phyloP scores from a whole-genome alignment of 2,888 invertebrate species.

The Hemistola chrysoprasaria region DNA sequence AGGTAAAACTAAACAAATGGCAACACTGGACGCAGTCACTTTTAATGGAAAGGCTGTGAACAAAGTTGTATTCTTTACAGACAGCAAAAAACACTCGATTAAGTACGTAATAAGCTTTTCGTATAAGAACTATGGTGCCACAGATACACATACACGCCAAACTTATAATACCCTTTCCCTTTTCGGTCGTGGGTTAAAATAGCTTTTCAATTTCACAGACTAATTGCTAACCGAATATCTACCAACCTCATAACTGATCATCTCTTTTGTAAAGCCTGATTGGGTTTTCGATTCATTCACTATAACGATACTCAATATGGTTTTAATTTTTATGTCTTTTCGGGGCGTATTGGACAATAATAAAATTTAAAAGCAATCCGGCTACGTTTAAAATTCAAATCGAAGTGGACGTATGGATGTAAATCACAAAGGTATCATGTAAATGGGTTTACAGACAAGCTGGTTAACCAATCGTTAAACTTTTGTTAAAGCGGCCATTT shows the following conservation, averaged over 20 bases:
- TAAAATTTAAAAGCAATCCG: conserved; percentile 50
- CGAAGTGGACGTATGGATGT: conserved; percentile 36
- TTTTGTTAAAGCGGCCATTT: conserved; percentile 2
- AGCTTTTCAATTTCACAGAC: too few relatives aligned
- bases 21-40: neutral
- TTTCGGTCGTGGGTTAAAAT: too few relatives aligned
- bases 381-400: conserved; percentile 40
- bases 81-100: neutral
- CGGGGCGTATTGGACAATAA: conserved; percentile 23
- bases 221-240: too few relatives aligned
- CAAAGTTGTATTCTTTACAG: too few relatives aligned
- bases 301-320: conserved; percentile 12
- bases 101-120: too few relatives aligned
- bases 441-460: conserved; percentile 50
- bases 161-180: too few relatives aligned
- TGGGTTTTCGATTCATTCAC: conserved; percentile 7
- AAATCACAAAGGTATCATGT: conserved; percentile 66
- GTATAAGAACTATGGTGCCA: too few relatives aligned
- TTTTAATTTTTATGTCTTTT: conserved; percentile 11
- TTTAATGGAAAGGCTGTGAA: too few relatives aligned
- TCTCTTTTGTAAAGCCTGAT: conserved; percentile 13
- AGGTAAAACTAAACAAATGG: neutral
- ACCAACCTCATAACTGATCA: too few relatives aligned
- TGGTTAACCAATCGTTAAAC: conserved; percentile 37
- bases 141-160: too few relatives aligned